Conservation (phyloP, 2,113 vertebrate genomes). For the Dromas ardeola region DNA sequence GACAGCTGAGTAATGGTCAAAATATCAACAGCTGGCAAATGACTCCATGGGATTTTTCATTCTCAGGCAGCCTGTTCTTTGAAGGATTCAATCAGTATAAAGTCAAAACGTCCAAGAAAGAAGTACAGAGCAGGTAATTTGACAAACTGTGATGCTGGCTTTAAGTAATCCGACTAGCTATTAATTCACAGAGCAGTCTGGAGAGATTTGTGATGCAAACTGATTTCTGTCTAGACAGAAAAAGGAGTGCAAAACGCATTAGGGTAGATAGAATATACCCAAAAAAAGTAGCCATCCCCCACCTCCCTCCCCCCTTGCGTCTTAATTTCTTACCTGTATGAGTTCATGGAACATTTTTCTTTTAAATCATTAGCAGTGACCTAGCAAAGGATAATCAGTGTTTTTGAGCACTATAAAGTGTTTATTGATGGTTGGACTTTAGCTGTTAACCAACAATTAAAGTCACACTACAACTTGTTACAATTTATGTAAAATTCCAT, state of each 20-base stretch:
- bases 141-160: slow-evolving; percentile 72
- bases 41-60: slow-evolving; percentile 44
- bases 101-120: slow-evolving; percentile 66
- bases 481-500: background rate
- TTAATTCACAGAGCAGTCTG: slow-evolving; percentile 76
- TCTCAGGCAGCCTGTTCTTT: slow-evolving; percentile 51
- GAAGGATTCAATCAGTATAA: slow-evolving; percentile 67
- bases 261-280: slow-evolving; percentile 49
- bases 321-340: slow-evolving; percentile 7
- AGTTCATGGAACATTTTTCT: slow-evolving; percentile 15
- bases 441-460: background rate
- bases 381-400: background rate
- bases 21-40: slow-evolving; percentile 74
- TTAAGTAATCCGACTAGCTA: slow-evolving; percentile 72
- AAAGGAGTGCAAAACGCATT: slow-evolving; percentile 76
- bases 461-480: background rate
- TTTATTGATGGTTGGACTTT: background rate
- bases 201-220: slow-evolving; percentile 72
- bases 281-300: slow-evolving; percentile 19
- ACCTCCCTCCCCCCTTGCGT: background rate
- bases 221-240: slow-evolving; percentile 82
- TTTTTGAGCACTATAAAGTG: background rate
- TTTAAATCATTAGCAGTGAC: slow-evolving; percentile 11
- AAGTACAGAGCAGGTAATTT: slow-evolving; percentile 67
- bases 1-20: slow-evolving; percentile 77